Evolutionary conservation across 2,797 vertebrate genomes (phyloP).

Genomic region (Ctenosaura bakeri): DNA sequence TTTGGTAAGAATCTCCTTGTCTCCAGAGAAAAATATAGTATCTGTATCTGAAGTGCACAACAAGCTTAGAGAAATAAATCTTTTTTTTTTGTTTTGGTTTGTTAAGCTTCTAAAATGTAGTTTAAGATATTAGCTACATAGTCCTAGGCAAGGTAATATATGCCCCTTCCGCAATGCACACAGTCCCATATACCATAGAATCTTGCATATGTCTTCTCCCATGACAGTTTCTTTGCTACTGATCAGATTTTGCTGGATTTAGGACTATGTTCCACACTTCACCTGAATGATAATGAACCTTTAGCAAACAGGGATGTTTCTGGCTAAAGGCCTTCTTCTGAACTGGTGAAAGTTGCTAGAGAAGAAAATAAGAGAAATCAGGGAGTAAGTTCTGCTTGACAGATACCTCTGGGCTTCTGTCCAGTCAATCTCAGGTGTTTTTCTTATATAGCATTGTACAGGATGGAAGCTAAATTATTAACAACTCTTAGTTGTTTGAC

Average conservation of each 20-base stretch:
- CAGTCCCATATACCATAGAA: no score
- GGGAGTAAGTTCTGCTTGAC: neutral
- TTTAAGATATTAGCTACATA: neutral
- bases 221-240: neutral
- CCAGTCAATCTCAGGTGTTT: conserved; percentile 8
- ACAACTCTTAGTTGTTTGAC: conserved; percentile 17
- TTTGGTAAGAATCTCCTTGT: neutral
- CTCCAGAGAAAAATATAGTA: no score
- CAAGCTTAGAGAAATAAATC: neutral
- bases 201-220: no score
- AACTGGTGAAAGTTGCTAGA: neutral
- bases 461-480: conserved; percentile 34
- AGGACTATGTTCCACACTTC: neutral
- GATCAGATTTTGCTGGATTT: neutral
- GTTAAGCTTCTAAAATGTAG: neutral
- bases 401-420: conserved; percentile 10
- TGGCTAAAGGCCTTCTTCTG: neutral
- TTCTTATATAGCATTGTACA: neutral
- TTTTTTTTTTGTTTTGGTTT: neutral
- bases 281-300: neutral
- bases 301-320: conserved; percentile 1
- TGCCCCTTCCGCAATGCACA: neutral
- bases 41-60: no score
- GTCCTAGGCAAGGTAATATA: neutral
- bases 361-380: neutral